Evolutionary conservation across 2,888 invertebrate species (phyloP).

Genomic region (Nomada ruficornis): DNA sequence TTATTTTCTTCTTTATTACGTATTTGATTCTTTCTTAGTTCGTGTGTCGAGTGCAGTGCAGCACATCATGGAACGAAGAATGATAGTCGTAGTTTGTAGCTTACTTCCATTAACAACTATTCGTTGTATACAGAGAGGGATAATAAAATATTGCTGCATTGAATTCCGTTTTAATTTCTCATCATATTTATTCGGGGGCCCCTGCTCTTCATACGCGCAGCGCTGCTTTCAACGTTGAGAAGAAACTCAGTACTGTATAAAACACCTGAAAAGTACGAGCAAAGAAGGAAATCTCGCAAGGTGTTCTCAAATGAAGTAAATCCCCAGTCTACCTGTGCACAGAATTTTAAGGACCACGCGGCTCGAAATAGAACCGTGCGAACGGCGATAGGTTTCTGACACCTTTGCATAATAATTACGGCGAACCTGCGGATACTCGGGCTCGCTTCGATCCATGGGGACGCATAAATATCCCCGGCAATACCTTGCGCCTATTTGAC

Average conservation of each 20-base stretch:
- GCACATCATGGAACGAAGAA: no score
- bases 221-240: slow-evolving; percentile 60
- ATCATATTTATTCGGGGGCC: no score
- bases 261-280: slow-evolving; percentile 49
- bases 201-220: slow-evolving; percentile 1
- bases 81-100: no score
- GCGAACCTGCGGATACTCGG: slow-evolving; percentile 41
- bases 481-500: slow-evolving; percentile 38
- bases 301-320: neutral
- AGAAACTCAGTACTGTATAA: slow-evolving; percentile 52
- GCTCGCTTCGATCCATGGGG: slow-evolving; percentile 48
- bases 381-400: slow-evolving; percentile 64
- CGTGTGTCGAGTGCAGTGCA: no score
- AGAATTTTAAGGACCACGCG: slow-evolving; percentile 64
- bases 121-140: no score
- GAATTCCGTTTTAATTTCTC: no score
- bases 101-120: no score
- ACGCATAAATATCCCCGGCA: slow-evolving; percentile 60
- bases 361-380: slow-evolving; percentile 48
- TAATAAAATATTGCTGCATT: no score
- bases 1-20: no score
- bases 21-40: no score
- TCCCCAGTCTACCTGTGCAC: slow-evolving; percentile 52
- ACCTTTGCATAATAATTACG: slow-evolving; percentile 62
- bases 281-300: neutral